Evolutionary conservation across 2,888 invertebrate species (phyloP).

Genomic region (Anthrax anthrax): DNA sequence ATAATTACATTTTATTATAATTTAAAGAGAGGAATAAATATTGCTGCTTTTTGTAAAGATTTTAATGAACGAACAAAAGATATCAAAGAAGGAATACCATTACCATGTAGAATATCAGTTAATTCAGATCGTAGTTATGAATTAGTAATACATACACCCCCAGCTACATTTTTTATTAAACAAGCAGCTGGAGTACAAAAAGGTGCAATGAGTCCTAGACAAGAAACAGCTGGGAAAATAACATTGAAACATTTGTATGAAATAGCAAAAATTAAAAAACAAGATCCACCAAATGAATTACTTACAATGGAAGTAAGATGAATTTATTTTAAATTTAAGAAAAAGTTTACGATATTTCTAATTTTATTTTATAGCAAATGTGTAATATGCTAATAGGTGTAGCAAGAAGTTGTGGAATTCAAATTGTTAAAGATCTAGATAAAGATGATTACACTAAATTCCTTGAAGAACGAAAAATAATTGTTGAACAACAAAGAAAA

Average conservation of each 20-base stretch:
- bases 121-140: slow-evolving; percentile 77
- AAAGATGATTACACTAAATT: slow-evolving; percentile 69
- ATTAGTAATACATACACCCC: slow-evolving; percentile 71
- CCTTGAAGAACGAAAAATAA: slow-evolving; percentile 53
- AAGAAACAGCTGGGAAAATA: slow-evolving; percentile 74
- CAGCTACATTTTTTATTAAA: slow-evolving; percentile 75
- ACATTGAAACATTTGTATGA: slow-evolving; percentile 93
- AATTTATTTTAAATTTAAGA: neutral
- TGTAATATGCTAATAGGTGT: slow-evolving; percentile 65
- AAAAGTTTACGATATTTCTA: neutral
- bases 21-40: slow-evolving; percentile 94
- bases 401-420: slow-evolving; percentile 70
- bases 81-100: slow-evolving; percentile 76
- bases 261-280: slow-evolving; percentile 90
- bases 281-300: slow-evolving; percentile 54
- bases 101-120: slow-evolving; percentile 68
- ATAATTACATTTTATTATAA: slow-evolving; percentile 14
- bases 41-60: slow-evolving; percentile 92
- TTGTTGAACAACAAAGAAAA: slow-evolving; percentile 59
- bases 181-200: slow-evolving; percentile 87
- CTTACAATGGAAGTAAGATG: slow-evolving; percentile 26
- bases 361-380: slow-evolving; percentile 41
- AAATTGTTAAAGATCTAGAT: slow-evolving; percentile 65
- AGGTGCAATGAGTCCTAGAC: slow-evolving; percentile 59
- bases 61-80: slow-evolving; percentile 87